A percentile compares a stretch with the other conserved stretches of the same genome.
Conservation (phyloP, 2,113 vertebrate genomes). For the Pterocles gutturalis region DNA sequence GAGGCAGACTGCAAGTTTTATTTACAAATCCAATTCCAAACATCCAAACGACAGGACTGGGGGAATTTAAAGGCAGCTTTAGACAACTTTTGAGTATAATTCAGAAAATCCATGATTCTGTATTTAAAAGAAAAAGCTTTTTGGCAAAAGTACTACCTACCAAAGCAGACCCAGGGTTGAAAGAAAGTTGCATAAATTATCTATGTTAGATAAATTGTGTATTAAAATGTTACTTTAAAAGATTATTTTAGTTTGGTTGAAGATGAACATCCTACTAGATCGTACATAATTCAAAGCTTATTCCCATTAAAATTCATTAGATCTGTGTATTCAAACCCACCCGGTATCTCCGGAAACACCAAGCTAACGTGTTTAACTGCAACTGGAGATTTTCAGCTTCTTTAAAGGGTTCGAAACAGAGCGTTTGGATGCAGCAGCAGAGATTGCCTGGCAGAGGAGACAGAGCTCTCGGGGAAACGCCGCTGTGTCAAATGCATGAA, state of each 20-base stretch:
- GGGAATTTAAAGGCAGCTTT: not conserved
- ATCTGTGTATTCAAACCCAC: slow-evolving; percentile 32
- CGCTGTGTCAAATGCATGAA: fast-evolving
- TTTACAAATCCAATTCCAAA: not conserved
- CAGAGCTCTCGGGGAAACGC: not conserved
- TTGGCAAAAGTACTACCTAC: not conserved
- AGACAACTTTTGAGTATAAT: not conserved
- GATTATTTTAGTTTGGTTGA: slow-evolving; percentile 29
- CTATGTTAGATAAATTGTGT: slow-evolving; percentile 50
- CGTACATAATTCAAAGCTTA: slow-evolving; percentile 63
- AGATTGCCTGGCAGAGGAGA: not conserved
- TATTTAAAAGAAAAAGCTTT: not conserved
- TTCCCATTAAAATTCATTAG: slow-evolving; percentile 63
- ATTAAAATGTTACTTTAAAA: slow-evolving; percentile 50
- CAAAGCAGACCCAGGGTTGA: not conserved
- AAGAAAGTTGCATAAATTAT: slow-evolving; percentile 45
- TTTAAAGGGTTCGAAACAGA: not conserved
- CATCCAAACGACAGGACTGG: not conserved
- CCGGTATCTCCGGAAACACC: not conserved
- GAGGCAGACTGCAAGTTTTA: not conserved
- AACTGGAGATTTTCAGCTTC: slow-evolving; percentile 23
- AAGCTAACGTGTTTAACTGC: not conserved
- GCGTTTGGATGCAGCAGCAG: not conserved
- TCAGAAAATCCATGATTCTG: not conserved
- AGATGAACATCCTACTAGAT: slow-evolving; percentile 22